Evolutionary conservation across 2,113 vertebrate genomes (phyloP).

Genomic region (Delphinus delphis): DNA sequence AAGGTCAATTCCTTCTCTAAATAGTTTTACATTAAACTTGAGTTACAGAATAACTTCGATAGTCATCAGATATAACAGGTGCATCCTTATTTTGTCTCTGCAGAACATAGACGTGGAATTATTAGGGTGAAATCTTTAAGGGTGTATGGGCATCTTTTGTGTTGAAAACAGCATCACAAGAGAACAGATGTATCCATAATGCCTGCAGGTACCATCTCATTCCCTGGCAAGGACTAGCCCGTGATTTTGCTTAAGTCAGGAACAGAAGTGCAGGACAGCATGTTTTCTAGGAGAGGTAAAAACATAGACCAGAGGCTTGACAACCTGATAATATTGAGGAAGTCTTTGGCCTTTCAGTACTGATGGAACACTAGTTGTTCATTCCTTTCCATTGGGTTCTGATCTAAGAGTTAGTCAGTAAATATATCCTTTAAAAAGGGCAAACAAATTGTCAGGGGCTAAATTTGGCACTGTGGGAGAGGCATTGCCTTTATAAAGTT

Average conservation of each 20-base stretch:
- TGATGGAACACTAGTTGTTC: not conserved
- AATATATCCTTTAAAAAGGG: not conserved
- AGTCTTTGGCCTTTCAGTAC: not conserved
- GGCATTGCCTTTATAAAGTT: not conserved
- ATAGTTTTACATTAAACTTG: not conserved
- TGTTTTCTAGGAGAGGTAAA: not conserved
- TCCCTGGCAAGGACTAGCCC: not conserved
- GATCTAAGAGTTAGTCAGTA: not conserved
- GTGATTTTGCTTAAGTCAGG: not conserved
- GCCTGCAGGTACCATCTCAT: not conserved
- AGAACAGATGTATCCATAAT: not conserved
- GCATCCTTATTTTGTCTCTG: not conserved
- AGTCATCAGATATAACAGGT: not conserved
- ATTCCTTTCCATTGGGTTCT: not conserved
- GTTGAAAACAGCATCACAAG: not conserved
- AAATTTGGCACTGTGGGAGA: not conserved
- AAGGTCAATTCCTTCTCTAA: not conserved
- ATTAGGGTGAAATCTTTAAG: not conserved
- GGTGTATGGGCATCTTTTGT: not conserved
- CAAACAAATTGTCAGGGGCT: not conserved
- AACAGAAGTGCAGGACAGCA: not conserved
- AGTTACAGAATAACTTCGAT: not conserved
- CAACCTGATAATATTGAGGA: not conserved
- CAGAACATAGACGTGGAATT: not conserved
- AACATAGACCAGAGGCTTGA: not conserved